Evolutionary conservation across 1,140 invertebrate genomes (phyloP).

Genomic region (Drosophila seguyi): DNA sequence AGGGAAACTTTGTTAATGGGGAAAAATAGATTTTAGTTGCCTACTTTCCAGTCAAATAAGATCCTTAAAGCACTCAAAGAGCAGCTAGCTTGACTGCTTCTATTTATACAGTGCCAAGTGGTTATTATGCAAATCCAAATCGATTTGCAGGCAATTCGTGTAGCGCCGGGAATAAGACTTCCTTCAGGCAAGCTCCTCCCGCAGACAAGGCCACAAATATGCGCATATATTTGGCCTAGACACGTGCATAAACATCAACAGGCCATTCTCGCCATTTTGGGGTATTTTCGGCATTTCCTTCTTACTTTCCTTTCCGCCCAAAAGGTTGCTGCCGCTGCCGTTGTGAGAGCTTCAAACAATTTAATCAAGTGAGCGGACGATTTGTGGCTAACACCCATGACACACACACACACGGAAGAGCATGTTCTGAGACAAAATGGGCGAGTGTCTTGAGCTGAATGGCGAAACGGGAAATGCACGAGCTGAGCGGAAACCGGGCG

Average conservation of each 20-base stretch:
- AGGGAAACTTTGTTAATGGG: slow-evolving; percentile 15
- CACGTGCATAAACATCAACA: slow-evolving; percentile 59
- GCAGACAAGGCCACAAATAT: slow-evolving; percentile 38
- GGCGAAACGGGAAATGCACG: slow-evolving; percentile 64
- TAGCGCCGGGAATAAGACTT: slow-evolving; percentile 10
- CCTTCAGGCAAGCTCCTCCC: neutral
- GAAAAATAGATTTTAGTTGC: slow-evolving; percentile 24
- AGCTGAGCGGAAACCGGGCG: slow-evolving; percentile 62
- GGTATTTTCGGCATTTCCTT: slow-evolving; percentile 46
- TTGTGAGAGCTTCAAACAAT: slow-evolving; percentile 59
- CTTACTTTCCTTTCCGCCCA: slow-evolving; percentile 12
- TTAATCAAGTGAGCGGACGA: slow-evolving; percentile 71
- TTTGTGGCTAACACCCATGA: slow-evolving; percentile 65
- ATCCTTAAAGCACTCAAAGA: slow-evolving; percentile 28
- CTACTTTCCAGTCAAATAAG: slow-evolving; percentile 10
- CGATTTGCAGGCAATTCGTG: slow-evolving; percentile 49
- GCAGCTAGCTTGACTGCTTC: slow-evolving; percentile 28
- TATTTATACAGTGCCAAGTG: slow-evolving; percentile 26
- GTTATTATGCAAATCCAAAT: slow-evolving; percentile 59
- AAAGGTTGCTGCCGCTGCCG: slow-evolving; percentile 12
- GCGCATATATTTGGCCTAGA: slow-evolving; percentile 61
- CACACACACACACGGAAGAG: neutral
- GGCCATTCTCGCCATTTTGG: slow-evolving; percentile 57
- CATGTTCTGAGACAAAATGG: slow-evolving; percentile 25
- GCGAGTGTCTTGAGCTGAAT: slow-evolving; percentile 45